Percentiles rank a stretch among this genome's conserved stretches.
phyloP scores from a whole-genome alignment of 2,888 invertebrate species.

The Metallyticus violacea region DNA sequence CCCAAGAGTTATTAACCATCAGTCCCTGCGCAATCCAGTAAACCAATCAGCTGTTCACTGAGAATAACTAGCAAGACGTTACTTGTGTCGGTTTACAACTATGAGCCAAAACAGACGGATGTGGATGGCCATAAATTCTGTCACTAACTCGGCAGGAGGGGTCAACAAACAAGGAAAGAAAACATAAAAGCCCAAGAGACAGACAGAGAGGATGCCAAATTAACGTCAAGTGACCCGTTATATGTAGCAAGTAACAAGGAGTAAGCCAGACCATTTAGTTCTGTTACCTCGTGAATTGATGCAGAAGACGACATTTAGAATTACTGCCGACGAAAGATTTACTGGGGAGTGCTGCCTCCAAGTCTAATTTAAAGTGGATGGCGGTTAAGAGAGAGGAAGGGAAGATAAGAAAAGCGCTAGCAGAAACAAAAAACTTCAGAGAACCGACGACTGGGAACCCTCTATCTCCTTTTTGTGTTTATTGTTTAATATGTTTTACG shows the following conservation, averaged over 20 bases:
- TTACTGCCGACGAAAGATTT: constrained; percentile 15
- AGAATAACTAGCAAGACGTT: too few relatives aligned
- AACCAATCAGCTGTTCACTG: too few relatives aligned
- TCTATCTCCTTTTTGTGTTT: not conserved
- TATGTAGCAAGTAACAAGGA: constrained; percentile 13
- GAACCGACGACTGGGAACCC: too few relatives aligned
- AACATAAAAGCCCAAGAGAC: not conserved
- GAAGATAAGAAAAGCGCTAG: too few relatives aligned
- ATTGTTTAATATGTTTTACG: too few relatives aligned
- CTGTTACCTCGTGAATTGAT: constrained; percentile 2
- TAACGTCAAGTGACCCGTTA: constrained; percentile 16
- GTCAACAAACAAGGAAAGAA: not conserved
- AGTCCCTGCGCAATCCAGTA: too few relatives aligned
- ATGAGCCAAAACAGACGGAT: not conserved
- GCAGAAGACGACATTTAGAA: constrained; percentile 10
- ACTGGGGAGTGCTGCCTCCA: not conserved
- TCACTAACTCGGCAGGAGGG: constrained; percentile 13
- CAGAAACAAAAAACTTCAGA: too few relatives aligned
- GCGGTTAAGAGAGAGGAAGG: too few relatives aligned
- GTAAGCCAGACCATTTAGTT: constrained; percentile 10
- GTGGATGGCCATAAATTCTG: constrained; percentile 3
- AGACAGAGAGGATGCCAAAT: constrained; percentile 5
- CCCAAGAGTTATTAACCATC: too few relatives aligned
- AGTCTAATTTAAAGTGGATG: not conserved
- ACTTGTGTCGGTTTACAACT: not conserved